phyloP scores from a whole-genome alignment of 1,140 invertebrate genomes.

The Calosoma granatense region DNA sequence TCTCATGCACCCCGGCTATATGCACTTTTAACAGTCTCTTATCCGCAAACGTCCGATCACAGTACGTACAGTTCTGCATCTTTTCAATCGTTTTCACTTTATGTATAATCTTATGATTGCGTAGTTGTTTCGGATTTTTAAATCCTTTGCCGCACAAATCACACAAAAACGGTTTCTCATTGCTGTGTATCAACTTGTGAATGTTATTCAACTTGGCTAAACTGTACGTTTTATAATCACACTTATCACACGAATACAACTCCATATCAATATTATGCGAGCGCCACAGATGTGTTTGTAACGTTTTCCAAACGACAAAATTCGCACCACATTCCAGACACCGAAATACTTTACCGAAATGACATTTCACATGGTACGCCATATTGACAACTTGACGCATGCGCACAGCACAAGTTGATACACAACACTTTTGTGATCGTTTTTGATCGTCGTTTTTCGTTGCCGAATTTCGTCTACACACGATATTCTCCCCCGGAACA shows the following conservation, averaged over 20 bases:
- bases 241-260: slow-evolving; percentile 55
- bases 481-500: no score
- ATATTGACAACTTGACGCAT: slow-evolving; percentile 38
- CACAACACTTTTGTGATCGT: slow-evolving; percentile 18
- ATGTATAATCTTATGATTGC: slow-evolving; percentile 49
- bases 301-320: slow-evolving; percentile 44
- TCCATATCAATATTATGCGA: slow-evolving; percentile 66
- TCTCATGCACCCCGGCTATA: slow-evolving; percentile 53
- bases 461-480: neutral
- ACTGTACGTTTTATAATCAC: slow-evolving; percentile 52
- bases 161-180: slow-evolving; percentile 50
- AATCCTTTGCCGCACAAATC: slow-evolving; percentile 62
- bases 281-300: slow-evolving; percentile 70
- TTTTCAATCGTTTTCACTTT: slow-evolving; percentile 29
- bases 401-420: slow-evolving; percentile 25
- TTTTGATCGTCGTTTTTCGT: slow-evolving; percentile 22
- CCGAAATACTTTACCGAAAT: slow-evolving; percentile 43
- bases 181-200: slow-evolving; percentile 57
- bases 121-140: slow-evolving; percentile 63
- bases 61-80: slow-evolving; percentile 43
- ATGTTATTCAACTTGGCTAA: slow-evolving; percentile 51
- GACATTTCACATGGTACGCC: slow-evolving; percentile 48
- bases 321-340: slow-evolving; percentile 55
- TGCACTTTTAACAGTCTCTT: slow-evolving; percentile 49
- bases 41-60: slow-evolving; percentile 48